A percentile compares a stretch with the other conserved stretches of the same genome.
Evolutionary conservation across 2,113 vertebrate species (phyloP).

Genomic region (Anarrhichthys ocellatus): DNA sequence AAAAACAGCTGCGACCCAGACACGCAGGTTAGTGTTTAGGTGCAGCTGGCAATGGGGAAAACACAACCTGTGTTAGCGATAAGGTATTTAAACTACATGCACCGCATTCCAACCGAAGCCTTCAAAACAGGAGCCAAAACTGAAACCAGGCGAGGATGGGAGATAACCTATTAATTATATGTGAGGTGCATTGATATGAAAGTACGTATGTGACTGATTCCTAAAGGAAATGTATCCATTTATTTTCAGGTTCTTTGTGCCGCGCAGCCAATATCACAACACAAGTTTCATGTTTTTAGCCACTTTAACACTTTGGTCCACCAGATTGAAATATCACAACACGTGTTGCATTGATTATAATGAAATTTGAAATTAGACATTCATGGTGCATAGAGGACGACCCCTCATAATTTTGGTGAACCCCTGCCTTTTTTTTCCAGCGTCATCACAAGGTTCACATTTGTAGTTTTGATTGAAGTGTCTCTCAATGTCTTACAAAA

Average conservation of each 20-base stretch:
- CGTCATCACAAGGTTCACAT: too few species aligned
- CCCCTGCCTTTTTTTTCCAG: too few species aligned
- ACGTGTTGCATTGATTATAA: too few species aligned
- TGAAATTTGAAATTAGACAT: neutral
- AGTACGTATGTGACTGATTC: neutral
- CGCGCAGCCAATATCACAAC: too few species aligned
- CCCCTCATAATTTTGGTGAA: neutral
- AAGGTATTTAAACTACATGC: slow-evolving; percentile 15
- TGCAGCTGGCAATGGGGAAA: slow-evolving; percentile 2
- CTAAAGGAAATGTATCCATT: too few species aligned
- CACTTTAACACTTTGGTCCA: too few species aligned
- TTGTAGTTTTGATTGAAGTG: too few species aligned
- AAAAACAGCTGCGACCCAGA: neutral
- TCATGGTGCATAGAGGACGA: neutral
- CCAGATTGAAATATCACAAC: too few species aligned
- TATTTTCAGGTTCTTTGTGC: too few species aligned
- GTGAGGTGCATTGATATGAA: neutral
- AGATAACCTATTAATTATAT: neutral
- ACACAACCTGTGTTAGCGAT: slow-evolving; percentile 11
- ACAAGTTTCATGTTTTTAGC: too few species aligned
- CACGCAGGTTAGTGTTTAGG: neutral
- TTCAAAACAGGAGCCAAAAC: neutral
- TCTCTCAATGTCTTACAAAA: neutral
- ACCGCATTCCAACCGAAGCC: neutral
- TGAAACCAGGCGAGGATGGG: neutral